Evolutionary conservation across 2,113 vertebrate species (phyloP).

Genomic region (Alouatta palliata): DNA sequence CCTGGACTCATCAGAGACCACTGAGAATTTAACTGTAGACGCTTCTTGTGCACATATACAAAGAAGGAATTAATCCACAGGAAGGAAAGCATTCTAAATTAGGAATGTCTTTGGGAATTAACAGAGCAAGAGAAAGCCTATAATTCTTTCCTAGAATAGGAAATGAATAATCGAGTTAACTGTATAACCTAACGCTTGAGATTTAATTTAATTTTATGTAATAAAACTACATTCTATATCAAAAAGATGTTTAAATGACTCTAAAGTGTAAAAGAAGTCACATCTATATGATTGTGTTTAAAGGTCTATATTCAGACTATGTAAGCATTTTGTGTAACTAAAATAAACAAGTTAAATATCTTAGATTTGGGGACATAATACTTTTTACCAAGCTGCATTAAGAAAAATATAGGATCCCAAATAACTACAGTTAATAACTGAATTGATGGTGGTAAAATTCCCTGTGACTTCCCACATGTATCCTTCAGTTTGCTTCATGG

Average conservation of each 20-base stretch:
- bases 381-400: neutral
- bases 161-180: constrained; percentile 58
- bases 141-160: neutral
- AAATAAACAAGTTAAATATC: constrained; percentile 28
- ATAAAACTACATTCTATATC: constrained; percentile 44
- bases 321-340: neutral
- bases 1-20: constrained; percentile 11
- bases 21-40: constrained; percentile 21
- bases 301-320: neutral
- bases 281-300: neutral
- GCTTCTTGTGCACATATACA: neutral
- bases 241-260: constrained; percentile 51
- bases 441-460: neutral
- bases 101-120: constrained; percentile 46
- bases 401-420: constrained; percentile 30
- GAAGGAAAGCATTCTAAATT: constrained; percentile 60
- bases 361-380: neutral
- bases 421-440: neutral
- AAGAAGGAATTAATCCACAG: constrained; percentile 48
- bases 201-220: constrained; percentile 41
- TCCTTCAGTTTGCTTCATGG: neutral
- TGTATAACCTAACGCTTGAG: constrained; percentile 24
- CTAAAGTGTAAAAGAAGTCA: constrained; percentile 34
- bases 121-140: constrained; percentile 44
- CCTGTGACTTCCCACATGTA: neutral